A percentile compares a stretch with the other conserved stretches of the same genome.
phyloP scores from a whole-genome alignment of 2,797 vertebrate species.

The Harpia harpyja region DNA sequence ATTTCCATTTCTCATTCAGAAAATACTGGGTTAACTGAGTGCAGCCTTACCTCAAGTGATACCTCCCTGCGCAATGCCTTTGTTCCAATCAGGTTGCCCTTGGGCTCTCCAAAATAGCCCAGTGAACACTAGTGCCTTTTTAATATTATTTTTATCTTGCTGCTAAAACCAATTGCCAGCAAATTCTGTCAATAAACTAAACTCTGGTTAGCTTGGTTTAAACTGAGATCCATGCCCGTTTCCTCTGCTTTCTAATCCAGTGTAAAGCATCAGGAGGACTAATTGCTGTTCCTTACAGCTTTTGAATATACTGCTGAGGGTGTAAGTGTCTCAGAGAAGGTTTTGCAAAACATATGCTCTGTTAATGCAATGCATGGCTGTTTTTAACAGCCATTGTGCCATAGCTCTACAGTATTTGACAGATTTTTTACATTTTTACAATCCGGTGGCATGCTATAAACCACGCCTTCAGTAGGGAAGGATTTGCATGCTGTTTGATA shows the following conservation, averaged over 20 bases:
- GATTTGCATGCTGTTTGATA: conserved; percentile 24
- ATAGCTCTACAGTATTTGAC: neutral
- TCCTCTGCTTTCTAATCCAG: neutral
- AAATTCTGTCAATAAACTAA: neutral
- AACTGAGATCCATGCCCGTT: rapidly evolving
- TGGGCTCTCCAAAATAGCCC: neutral
- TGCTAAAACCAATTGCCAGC: neutral
- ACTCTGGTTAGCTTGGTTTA: neutral
- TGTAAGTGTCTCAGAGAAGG: neutral
- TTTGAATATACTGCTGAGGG: neutral
- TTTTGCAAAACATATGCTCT: neutral
- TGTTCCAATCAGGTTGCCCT: neutral
- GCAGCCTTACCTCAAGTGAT: neutral
- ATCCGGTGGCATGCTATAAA: neutral
- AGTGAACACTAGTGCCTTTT: neutral
- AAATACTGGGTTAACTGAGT: neutral
- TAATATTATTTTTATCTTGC: neutral
- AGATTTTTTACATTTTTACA: conserved; percentile 8
- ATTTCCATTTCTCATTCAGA: neutral
- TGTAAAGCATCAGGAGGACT: neutral
- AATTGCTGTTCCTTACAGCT: neutral
- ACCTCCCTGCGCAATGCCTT: neutral
- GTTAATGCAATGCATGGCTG: neutral
- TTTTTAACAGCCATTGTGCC: neutral
- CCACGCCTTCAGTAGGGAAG: neutral